Conservation (phyloP, 1,140 invertebrate genomes). For the Idris sp. region DNA sequence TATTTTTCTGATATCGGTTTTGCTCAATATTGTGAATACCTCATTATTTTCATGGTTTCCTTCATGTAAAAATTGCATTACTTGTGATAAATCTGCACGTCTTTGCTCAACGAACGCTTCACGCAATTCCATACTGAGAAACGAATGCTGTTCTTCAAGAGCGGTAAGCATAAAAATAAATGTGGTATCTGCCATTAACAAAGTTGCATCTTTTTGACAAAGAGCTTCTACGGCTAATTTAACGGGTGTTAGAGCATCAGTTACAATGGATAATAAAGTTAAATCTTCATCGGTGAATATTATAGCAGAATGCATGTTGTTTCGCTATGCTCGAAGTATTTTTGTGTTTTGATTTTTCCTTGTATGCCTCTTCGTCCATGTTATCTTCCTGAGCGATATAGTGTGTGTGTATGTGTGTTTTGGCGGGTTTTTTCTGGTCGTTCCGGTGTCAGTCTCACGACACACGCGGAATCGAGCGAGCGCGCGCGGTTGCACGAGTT, state of each 20-base stretch:
- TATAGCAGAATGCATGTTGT: slow-evolving; percentile 4
- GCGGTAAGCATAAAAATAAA: neutral
- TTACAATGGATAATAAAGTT: neutral
- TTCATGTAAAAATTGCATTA: slow-evolving; percentile 1
- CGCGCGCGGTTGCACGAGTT: too few species aligned
- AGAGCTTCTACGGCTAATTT: slow-evolving; percentile 9
- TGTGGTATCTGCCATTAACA: slow-evolving; percentile 10
- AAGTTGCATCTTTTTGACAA: slow-evolving; percentile 3
- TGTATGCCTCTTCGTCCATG: too few species aligned
- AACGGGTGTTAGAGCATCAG: neutral
- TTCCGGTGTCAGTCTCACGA: too few species aligned
- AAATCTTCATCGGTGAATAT: slow-evolving; percentile 3
- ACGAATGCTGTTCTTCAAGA: neutral
- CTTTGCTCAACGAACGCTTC: neutral
- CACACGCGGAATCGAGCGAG: too few species aligned
- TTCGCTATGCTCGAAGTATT: too few species aligned
- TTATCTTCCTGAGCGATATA: too few species aligned
- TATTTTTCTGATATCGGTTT: too few species aligned
- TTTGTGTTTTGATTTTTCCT: too few species aligned
- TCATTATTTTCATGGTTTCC: neutral
- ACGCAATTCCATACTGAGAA: neutral
- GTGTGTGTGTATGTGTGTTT: too few species aligned
- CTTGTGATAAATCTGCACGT: slow-evolving; percentile 2
- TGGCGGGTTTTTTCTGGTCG: too few species aligned
- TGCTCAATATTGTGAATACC: neutral